phyloP scores from a whole-genome alignment of 2,113 vertebrate genomes.

The Semnornis frantzii region DNA sequence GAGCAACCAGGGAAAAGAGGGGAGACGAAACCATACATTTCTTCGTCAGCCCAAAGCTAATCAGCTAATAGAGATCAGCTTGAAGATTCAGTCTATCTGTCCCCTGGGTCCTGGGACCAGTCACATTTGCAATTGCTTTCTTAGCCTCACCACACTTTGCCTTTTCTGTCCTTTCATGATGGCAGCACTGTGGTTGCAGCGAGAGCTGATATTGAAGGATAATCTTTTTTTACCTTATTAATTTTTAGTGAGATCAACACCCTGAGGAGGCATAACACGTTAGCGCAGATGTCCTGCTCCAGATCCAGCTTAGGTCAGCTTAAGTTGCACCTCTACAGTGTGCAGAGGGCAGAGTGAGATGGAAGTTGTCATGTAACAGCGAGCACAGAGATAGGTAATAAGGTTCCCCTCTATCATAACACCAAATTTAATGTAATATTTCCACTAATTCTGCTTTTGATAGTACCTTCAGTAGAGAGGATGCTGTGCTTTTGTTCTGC shows the following conservation, averaged over 20 bases:
- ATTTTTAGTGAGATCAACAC: background rate
- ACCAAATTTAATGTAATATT: background rate
- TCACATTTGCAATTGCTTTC: background rate
- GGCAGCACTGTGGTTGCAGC: background rate
- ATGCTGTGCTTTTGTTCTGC: background rate
- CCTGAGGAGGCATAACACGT: background rate
- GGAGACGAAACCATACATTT: background rate
- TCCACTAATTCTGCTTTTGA: background rate
- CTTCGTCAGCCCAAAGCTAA: background rate
- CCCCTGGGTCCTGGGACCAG: background rate
- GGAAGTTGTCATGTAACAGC: background rate
- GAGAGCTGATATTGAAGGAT: background rate
- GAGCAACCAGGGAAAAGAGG: background rate
- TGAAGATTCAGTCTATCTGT: background rate
- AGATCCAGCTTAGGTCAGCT: conserved; percentile 3
- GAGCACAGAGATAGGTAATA: background rate
- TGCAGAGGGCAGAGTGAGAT: background rate
- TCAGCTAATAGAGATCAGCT: background rate
- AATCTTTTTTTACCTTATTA: conserved; percentile 7
- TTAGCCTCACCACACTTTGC: background rate
- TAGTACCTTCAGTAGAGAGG: background rate
- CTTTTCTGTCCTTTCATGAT: background rate
- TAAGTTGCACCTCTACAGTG: background rate
- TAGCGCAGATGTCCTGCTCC: background rate
- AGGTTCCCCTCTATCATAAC: background rate